Evolutionary conservation across 2,797 vertebrate species (phyloP), one percentile per base, ranked within the genome.

Genomic region (Lithobates sylvaticus): DNA sequence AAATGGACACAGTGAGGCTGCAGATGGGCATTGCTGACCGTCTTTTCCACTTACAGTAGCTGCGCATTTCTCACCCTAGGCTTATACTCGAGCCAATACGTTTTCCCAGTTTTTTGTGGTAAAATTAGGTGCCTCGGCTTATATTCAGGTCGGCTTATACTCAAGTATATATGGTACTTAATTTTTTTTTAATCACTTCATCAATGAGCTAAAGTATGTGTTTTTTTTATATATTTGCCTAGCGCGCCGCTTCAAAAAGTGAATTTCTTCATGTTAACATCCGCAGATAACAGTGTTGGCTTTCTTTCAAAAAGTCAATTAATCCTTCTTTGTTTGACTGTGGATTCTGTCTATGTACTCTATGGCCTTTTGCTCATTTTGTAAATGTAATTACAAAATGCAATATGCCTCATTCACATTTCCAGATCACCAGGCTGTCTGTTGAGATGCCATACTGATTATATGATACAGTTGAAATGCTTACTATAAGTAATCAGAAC

Each of bases 381-480:
- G 42, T 44, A 76, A 50, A 76, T 76, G 73, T 76, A 50, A 76
- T 76, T 76, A 54, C 29, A 50, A 50, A 76, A 76, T 76, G 73
- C 44, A 50, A 54, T 76, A 50, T 50, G 44, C 16, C 44, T 10
- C 73, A 36, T 26, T 50, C 29, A 36, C 73, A 76, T 54, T 76
- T 76, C n/a, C 73, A 76, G 42, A 54, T 54, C 44, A 76, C 42
- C 15, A 50, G 42, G 44, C 73, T 13, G 44, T 32, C n/a, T 54
- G 34, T 50, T 76, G 2, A 76, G 42, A 54, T 67, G 54, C 7
- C 54, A n/a, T 61, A 2, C 54, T 23, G 54, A 61, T 61, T 61
- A 61, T 61, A 21, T 29, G 36, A 54, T 13, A 3, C 74, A 29
- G 26, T 10, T 42, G 50, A 76, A 54, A 76, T 76, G 36, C 39